Conservation (phyloP, 2,888 invertebrate genomes). For the Parochlus steinenii region DNA sequence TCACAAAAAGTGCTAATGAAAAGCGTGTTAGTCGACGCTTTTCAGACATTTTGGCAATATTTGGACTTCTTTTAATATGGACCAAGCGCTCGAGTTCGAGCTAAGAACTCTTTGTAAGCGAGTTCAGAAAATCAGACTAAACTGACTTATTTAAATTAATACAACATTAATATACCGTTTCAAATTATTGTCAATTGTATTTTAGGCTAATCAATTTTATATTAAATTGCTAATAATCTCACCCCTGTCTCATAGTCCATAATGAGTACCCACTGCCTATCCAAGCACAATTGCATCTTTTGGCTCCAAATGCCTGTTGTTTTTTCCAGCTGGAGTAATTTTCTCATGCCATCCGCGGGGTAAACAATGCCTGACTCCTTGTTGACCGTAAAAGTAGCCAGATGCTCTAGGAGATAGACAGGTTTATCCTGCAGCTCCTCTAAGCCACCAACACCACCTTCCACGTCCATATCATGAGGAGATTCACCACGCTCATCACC, state of each 20-base stretch:
- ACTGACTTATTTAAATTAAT: too few species aligned
- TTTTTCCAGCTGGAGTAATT: conserved; percentile 80
- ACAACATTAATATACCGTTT: too few species aligned
- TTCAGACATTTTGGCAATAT: too few species aligned
- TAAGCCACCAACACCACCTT: conserved; percentile 22
- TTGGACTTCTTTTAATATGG: too few species aligned
- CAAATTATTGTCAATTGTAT: too few species aligned
- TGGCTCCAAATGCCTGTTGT: conserved; percentile 98
- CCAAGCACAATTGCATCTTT: conserved; percentile 83
- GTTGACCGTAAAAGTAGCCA: conserved; percentile 94
- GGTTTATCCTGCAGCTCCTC: conserved; percentile 38
- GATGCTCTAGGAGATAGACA: conserved; percentile 85
- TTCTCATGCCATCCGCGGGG: conserved; percentile 83
- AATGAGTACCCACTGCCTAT: conserved; percentile 76
- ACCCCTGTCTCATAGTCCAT: conserved; percentile 92
- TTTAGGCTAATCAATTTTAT: not conserved
- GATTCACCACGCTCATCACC: conserved; percentile 28
- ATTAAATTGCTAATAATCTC: conserved; percentile 23
- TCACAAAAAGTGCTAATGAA: too few species aligned
- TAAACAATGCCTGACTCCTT: conserved; percentile 77
- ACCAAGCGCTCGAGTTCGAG: too few species aligned
- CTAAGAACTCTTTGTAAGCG: too few species aligned
- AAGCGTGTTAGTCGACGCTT: too few species aligned
- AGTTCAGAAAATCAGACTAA: too few species aligned
- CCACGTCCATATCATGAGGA: conserved; percentile 27